A percentile compares a stretch with the other conserved stretches of the same genome.
phyloP scores from a whole-genome alignment of 2,797 vertebrate species.

The Loris lydekkerianus region DNA sequence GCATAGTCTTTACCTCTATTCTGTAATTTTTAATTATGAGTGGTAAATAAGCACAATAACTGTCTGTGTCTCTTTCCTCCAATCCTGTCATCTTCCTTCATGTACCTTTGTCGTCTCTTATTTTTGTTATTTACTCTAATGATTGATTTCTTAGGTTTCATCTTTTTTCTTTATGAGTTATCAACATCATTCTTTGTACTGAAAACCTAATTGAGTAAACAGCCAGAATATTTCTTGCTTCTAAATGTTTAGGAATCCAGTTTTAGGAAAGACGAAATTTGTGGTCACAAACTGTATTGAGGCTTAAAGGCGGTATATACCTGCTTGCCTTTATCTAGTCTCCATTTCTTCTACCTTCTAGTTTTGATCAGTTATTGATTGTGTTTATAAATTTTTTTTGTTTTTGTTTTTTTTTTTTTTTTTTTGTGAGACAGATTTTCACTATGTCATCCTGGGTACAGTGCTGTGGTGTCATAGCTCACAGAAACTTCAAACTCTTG shows the following conservation, averaged over 20 bases:
- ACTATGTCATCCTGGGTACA: no score
- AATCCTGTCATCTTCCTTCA: background rate
- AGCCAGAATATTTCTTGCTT: constrained; percentile 49
- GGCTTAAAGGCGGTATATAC: background rate
- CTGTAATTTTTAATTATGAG: background rate
- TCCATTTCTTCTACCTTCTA: background rate
- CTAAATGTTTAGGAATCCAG: background rate
- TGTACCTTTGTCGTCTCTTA: background rate
- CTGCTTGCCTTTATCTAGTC: background rate
- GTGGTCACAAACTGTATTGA: constrained; percentile 21
- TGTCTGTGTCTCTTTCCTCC: background rate
- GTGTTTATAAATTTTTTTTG: background rate
- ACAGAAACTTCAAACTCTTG: no score
- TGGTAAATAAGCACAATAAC: background rate
- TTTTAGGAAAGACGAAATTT: constrained; percentile 44
- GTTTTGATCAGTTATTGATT: background rate
- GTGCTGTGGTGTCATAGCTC: no score
- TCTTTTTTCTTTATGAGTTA: constrained; percentile 11
- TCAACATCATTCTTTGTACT: constrained; percentile 9
- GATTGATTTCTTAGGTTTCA: constrained; percentile 24
- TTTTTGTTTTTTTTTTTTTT: no score
- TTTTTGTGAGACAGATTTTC: no score
- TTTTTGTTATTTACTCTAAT: constrained; percentile 21
- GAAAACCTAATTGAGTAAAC: constrained; percentile 43
- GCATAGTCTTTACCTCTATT: background rate